A percentile compares a stretch with the other conserved stretches of the same genome.
Evolutionary conservation across 2,113 vertebrate genomes (phyloP).

Genomic region (Budorcas taxicolor): DNA sequence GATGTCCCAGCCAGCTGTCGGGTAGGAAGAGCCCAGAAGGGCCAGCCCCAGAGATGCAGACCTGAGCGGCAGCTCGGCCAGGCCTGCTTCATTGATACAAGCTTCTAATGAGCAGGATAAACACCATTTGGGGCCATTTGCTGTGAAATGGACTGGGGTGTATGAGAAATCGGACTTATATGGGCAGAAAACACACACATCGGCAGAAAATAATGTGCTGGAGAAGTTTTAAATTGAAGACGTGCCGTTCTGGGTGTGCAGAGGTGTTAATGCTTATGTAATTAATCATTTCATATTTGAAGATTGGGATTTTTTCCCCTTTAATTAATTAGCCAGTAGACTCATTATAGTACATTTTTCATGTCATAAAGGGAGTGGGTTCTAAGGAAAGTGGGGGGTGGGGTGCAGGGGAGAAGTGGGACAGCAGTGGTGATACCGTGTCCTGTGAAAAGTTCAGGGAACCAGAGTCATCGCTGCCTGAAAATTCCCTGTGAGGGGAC

Average conservation of each 20-base stretch:
- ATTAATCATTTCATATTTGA: slow-evolving; percentile 71
- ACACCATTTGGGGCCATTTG: slow-evolving; percentile 43
- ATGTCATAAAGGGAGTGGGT: slow-evolving; percentile 63
- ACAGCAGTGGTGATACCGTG: background rate
- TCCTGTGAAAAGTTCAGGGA: background rate
- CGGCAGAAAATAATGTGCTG: slow-evolving; percentile 51
- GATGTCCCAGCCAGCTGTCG: background rate
- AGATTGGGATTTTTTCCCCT: slow-evolving; percentile 51
- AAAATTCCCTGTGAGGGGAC: background rate
- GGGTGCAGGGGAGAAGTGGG: background rate
- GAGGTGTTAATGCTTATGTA: slow-evolving; percentile 58
- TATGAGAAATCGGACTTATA: background rate
- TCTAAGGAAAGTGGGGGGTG: background rate
- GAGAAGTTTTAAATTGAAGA: slow-evolving; percentile 52
- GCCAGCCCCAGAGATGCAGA: background rate
- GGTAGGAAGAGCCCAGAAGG: background rate
- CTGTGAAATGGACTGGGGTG: slow-evolving; percentile 33
- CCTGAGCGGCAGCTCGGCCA: background rate
- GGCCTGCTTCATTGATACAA: slow-evolving; percentile 20
- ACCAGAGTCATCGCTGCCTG: background rate
- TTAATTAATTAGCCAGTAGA: slow-evolving; percentile 69
- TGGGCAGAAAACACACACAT: slow-evolving; percentile 21
- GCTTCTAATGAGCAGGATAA: slow-evolving; percentile 51
- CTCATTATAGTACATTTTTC: slow-evolving; percentile 69
- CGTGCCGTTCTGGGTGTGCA: slow-evolving; percentile 26